Conservation (phyloP, 2,888 invertebrate genomes). For the Dermolepida albohirtum region DNA sequence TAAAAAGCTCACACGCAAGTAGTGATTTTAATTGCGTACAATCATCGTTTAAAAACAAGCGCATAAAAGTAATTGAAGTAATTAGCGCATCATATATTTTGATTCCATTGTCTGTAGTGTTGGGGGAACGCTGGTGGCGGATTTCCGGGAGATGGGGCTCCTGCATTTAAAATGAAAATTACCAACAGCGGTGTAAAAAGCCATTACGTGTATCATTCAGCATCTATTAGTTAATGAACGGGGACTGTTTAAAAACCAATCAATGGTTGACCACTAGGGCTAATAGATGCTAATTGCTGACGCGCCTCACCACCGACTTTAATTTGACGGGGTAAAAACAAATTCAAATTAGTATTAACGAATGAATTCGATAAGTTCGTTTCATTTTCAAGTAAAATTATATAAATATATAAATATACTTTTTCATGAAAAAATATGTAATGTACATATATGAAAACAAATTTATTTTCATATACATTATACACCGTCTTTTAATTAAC, state of each 20-base stretch:
- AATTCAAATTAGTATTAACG: not conserved
- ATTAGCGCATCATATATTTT: slow-evolving; percentile 54
- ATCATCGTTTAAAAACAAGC: slow-evolving; percentile 58
- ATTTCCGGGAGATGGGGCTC: slow-evolving; percentile 19
- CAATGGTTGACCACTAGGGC: slow-evolving; percentile 12
- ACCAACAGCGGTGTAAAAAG: slow-evolving; percentile 22
- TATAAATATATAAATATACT: too few relatives aligned
- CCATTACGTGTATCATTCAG: slow-evolving; percentile 36
- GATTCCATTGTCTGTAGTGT: slow-evolving; percentile 10
- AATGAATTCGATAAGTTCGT: too few relatives aligned
- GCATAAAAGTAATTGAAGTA: slow-evolving; percentile 63
- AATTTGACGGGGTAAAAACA: slow-evolving; percentile 3
- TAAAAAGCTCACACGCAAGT: slow-evolving; percentile 58
- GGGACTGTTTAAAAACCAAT: slow-evolving; percentile 19
- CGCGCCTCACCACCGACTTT: not conserved
- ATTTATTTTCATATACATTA: too few relatives aligned
- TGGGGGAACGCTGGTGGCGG: slow-evolving; percentile 1
- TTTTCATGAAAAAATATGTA: too few relatives aligned
- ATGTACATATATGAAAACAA: too few relatives aligned
- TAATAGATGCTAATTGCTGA: slow-evolving; percentile 29
- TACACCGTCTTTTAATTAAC: too few relatives aligned
- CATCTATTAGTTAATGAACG: slow-evolving; percentile 38
- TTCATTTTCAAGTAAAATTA: too few relatives aligned
- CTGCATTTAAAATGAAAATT: slow-evolving; percentile 43
- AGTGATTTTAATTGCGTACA: slow-evolving; percentile 62